Evolutionary conservation across 2,888 invertebrate genomes (phyloP).

Genomic region (Habroteleia sp.): DNA sequence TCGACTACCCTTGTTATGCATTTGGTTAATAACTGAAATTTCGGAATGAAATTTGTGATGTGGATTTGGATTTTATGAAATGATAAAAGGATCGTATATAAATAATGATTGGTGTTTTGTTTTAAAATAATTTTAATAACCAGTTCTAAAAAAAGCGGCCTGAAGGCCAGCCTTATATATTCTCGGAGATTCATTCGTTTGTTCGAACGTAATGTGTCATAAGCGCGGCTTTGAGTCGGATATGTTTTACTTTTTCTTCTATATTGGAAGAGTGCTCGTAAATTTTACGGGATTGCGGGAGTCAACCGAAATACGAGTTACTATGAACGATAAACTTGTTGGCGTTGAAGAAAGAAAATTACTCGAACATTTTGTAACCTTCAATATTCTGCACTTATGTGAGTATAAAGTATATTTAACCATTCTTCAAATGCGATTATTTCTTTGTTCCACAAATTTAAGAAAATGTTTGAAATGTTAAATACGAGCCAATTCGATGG

Average conservation of each 20-base stretch:
- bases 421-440: conserved; percentile 34
- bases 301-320: conserved; percentile 64
- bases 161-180: conserved; percentile 44
- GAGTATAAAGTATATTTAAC: conserved; percentile 31
- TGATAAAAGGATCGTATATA: conserved; percentile 1
- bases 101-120: conserved; percentile 38
- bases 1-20: too few species aligned
- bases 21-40: too few species aligned
- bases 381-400: conserved; percentile 48
- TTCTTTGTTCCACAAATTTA: conserved; percentile 30
- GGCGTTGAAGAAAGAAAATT: conserved; percentile 49
- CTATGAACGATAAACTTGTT: conserved; percentile 58
- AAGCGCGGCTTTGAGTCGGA: conserved; percentile 25
- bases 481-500: conserved; percentile 11
- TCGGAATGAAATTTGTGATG: too few species aligned
- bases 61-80: too few species aligned
- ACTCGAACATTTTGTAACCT: conserved; percentile 44
- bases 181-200: conserved; percentile 32
- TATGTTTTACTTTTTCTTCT: conserved; percentile 30
- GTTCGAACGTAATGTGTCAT: conserved; percentile 40
- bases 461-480: conserved; percentile 29
- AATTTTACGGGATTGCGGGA: conserved; percentile 56
- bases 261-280: conserved; percentile 43
- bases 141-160: conserved; percentile 43
- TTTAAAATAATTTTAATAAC: conserved; percentile 45